These are phyloP conservation scores for Cantharis rufa DNA, from an alignment of 2,888 invertebrate genomes.

Conservation along the genomic window DNA sequence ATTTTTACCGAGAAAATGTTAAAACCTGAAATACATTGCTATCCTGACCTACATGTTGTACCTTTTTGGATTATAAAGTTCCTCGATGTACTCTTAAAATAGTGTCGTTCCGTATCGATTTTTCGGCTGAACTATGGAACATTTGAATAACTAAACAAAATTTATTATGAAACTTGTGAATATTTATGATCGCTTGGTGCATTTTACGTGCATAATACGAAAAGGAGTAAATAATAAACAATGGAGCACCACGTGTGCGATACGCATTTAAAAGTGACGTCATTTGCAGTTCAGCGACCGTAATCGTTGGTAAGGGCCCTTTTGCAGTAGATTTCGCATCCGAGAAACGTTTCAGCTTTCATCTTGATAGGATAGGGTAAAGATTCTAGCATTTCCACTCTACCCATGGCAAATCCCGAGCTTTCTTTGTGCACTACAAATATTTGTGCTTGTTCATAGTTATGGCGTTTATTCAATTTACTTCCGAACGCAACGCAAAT, in stretches of 20 bases:
- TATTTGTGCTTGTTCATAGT: neutral
- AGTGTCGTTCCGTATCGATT: neutral
- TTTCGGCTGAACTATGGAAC: neutral
- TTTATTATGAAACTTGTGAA: neutral
- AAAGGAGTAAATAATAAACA: conserved; percentile 23
- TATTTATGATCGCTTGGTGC: neutral
- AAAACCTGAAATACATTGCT: neutral
- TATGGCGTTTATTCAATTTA: neutral
- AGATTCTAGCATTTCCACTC: neutral
- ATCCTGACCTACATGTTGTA: neutral
- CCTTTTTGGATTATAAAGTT: neutral
- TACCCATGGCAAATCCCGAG: neutral
- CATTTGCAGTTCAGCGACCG: conserved; percentile 35
- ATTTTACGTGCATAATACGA: neutral
- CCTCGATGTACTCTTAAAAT: neutral
- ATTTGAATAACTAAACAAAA: neutral
- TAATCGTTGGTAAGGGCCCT: conserved; percentile 31
- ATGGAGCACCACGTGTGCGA: conserved; percentile 22
- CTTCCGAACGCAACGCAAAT: neutral
- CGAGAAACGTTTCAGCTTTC: conserved; percentile 23
- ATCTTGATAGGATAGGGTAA: conserved; percentile 24
- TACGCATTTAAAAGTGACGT: conserved; percentile 31
- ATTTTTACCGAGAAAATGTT: neutral
- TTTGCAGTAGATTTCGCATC: conserved; percentile 25
- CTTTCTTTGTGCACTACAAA: neutral